phyloP scores from a whole-genome alignment of 2,113 vertebrate genomes.

The Pogonocichla stellata region DNA sequence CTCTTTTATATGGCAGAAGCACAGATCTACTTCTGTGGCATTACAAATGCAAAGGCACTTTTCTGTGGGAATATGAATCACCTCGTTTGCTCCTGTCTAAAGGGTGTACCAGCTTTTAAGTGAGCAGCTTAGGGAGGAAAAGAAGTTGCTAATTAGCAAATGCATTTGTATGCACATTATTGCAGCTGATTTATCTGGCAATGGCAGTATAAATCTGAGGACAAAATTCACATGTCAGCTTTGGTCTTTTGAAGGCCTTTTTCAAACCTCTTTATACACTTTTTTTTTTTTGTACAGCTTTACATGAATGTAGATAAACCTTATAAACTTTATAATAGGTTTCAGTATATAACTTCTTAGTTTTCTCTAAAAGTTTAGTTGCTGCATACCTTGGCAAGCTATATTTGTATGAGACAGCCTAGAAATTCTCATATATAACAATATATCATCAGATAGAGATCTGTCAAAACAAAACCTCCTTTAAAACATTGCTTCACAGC shows the following conservation, averaged over 20 bases:
- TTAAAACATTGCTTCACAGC: neutral
- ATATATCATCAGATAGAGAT: neutral
- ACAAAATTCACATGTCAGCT: neutral
- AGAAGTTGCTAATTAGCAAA: constrained; percentile 1
- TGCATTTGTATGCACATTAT: neutral
- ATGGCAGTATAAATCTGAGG: neutral
- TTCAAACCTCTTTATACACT: neutral
- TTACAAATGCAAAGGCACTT: neutral
- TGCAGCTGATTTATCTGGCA: neutral
- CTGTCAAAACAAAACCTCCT: neutral
- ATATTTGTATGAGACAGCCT: neutral
- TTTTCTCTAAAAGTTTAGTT: neutral
- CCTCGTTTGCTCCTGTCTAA: neutral
- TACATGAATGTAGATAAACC: neutral
- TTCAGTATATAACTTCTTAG: neutral
- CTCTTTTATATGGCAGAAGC: neutral
- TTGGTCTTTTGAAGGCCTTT: neutral
- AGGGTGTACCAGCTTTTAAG: neutral
- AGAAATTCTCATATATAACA: neutral
- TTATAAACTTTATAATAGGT: neutral
- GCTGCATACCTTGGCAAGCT: neutral
- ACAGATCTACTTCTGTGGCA: neutral
- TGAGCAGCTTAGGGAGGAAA: neutral
- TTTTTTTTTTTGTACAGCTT: neutral
- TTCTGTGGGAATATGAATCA: neutral